Conservation (phyloP, 2,888 invertebrate genomes). For the Holacanthella duospinosa region DNA sequence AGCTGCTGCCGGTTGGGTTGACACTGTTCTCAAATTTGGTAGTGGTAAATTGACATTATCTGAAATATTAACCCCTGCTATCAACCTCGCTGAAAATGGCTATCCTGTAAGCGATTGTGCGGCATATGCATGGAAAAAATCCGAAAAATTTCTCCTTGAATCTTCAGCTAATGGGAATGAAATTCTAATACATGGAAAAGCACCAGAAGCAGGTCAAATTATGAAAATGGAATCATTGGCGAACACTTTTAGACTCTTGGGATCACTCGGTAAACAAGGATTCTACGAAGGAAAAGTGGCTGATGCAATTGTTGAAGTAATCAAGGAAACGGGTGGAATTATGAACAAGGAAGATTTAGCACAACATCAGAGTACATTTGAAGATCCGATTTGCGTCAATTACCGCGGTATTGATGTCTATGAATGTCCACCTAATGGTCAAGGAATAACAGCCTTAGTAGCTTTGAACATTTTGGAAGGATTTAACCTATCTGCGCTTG, state of each 20-base stretch:
- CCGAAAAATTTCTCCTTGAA: slow-evolving; percentile 22
- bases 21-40: slow-evolving; percentile 26
- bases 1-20: slow-evolving; percentile 32
- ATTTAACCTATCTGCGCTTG: slow-evolving; percentile 40
- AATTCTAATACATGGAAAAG: slow-evolving; percentile 40
- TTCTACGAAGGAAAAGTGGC: slow-evolving; percentile 33
- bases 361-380: slow-evolving; percentile 25
- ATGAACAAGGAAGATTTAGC: slow-evolving; percentile 24
- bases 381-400: slow-evolving; percentile 25
- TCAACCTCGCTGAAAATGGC: slow-evolving; percentile 25
- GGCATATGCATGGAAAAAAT: slow-evolving; percentile 17
- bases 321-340: slow-evolving; percentile 25
- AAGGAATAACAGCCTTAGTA: slow-evolving; percentile 42
- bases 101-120: slow-evolving; percentile 26
- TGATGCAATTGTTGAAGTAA: slow-evolving; percentile 28
- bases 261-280: slow-evolving; percentile 23
- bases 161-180: slow-evolving; percentile 39
- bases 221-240: slow-evolving; percentile 38
- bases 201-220: slow-evolving; percentile 41
- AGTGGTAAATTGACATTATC: slow-evolving; percentile 21
- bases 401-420: slow-evolving; percentile 38
- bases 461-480: slow-evolving; percentile 41
- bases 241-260: slow-evolving; percentile 27
- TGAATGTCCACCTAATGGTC: slow-evolving; percentile 43
- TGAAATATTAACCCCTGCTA: slow-evolving; percentile 27